Conservation (phyloP, 2,113 vertebrate species). For the Psilopogon haemacephalus region DNA sequence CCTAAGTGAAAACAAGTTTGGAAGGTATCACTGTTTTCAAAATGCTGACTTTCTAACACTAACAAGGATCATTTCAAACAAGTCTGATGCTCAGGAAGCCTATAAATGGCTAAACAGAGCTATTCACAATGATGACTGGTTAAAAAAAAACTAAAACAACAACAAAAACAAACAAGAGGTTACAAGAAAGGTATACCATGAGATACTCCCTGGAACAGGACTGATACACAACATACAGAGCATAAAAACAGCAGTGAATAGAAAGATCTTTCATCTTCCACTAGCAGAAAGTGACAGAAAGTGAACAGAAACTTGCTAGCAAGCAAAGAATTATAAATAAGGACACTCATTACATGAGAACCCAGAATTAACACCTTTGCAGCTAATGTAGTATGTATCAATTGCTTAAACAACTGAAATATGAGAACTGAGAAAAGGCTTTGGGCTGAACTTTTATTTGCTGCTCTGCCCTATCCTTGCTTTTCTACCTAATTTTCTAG, state of each 20-base stretch:
- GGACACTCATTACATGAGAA: neutral
- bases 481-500: neutral
- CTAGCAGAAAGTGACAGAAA: neutral
- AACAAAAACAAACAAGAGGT: neutral
- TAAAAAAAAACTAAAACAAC: neutral
- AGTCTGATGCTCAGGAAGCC: neutral
- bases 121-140: neutral
- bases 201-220: neutral
- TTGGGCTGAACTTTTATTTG: neutral
- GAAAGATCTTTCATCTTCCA: neutral
- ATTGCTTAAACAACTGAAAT: neutral
- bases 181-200: neutral
- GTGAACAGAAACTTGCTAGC: neutral
- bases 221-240: neutral
- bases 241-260: neutral
- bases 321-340: neutral
- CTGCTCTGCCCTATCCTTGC: neutral
- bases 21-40: neutral
- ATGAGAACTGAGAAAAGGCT: neutral
- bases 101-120: neutral
- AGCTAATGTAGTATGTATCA: accelerated
- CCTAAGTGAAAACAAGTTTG: neutral
- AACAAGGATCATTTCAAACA: neutral
- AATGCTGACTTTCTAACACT: neutral
- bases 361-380: neutral